Base-by-base conservation (phyloP, 2,113 vertebrate species). In the Xiphophorus couchianus region DNA sequence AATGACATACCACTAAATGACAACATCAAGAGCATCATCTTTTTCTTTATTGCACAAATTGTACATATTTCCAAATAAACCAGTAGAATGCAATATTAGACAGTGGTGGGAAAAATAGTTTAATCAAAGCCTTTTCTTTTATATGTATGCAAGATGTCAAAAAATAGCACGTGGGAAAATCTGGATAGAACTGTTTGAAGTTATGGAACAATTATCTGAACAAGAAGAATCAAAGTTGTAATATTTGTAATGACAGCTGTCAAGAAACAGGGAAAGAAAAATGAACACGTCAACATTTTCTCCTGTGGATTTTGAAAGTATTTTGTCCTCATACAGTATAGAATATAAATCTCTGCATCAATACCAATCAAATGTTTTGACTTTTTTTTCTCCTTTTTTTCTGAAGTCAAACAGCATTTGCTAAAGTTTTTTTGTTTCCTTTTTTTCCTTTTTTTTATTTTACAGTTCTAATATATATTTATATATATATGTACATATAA, bases 341-440 rank as follows among this genome's bases (percentile, higher is more conserved):
- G 87, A 94, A 95, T 95, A 94, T 94, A 95, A 94, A 95, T 86
- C 89, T 94, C 92, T 95, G 92, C 86, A 90, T 92, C 85, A 78
- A 89, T 90, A 93, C 87, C 90, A 90, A 91, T 92, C 84, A 76
- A 92, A 90, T 81, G 76, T 89, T 89, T 81, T 85, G 62, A 91
- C 80, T 77, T 48, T 48, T 84, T 85, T 37, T 35, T 2, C 9
- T 75, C 73, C 61, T 66, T 69, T 86, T 69, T 31, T 82, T 87
- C 83, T 81, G 10, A 89, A 91, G 89, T 92, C 70, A 83, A 95
- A 94, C 88, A 85, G 85, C 86, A 85, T 89, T 88, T 88, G 80
- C 85, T 90, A 79, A 48, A 48, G 44, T 78, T 85, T 92, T 88
- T 93, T 90, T 93, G 12, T 42, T 42, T 42, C 90, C 82, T 92